These are phyloP conservation scores for Fistularia tabacaria DNA, from an alignment of 2,797 vertebrate species.

Conservation along the genomic window DNA sequence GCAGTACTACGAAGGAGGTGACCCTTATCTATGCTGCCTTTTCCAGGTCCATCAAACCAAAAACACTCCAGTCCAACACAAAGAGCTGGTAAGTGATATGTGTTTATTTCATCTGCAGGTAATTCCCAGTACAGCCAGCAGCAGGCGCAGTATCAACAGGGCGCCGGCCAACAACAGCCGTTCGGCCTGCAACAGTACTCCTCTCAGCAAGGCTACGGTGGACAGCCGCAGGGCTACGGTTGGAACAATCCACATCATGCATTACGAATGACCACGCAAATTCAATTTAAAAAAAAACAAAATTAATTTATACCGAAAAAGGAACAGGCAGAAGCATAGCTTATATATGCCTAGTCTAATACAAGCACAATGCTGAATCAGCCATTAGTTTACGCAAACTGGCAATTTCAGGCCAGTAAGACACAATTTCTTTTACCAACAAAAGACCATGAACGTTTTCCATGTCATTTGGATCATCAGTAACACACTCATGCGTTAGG, in stretches of 20 bases:
- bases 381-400: too few species aligned
- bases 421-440: too few species aligned
- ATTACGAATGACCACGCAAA: too few species aligned
- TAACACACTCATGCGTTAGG: too few species aligned
- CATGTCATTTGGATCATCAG: too few species aligned
- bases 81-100: neutral
- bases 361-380: too few species aligned
- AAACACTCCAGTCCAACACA: neutral
- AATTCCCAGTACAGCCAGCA: constrained; percentile 93
- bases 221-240: constrained; percentile 90
- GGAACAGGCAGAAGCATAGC: too few species aligned
- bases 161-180: constrained; percentile 83
- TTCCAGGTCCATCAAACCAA: neutral
- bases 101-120: constrained; percentile 64
- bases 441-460: too few species aligned
- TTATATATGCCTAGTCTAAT: too few species aligned
- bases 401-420: too few species aligned
- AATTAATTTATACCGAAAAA: too few species aligned
- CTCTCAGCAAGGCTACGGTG: constrained; percentile 87
- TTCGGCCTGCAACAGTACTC: constrained; percentile 91
- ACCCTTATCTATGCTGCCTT: neutral
- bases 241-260: constrained; percentile 34
- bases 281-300: too few species aligned
- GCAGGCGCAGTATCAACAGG: constrained; percentile 89
- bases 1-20: constrained; percentile 95